Evolutionary conservation across 2,113 vertebrate species (phyloP).

Genomic region (Micronycteris hirsuta): DNA sequence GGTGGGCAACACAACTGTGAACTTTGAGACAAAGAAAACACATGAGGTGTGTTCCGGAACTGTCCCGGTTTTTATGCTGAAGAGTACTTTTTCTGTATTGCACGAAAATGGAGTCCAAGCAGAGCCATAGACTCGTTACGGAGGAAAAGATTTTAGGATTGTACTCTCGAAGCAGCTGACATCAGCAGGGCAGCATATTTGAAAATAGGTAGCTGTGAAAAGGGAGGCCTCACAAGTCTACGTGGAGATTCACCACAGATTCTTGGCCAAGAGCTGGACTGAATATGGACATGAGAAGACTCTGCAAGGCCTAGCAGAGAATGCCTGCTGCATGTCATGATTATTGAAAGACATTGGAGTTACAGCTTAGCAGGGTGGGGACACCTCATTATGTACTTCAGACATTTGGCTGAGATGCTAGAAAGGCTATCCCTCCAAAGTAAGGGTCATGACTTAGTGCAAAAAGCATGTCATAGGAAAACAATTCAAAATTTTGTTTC

Average conservation of each 20-base stretch:
- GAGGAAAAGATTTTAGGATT: neutral
- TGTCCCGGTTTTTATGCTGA: neutral
- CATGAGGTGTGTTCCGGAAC: neutral
- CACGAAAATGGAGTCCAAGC: neutral
- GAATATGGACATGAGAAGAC: neutral
- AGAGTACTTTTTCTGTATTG: neutral
- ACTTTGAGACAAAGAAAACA: neutral
- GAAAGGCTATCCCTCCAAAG: neutral
- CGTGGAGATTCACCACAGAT: neutral
- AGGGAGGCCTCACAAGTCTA: neutral
- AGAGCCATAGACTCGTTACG: neutral
- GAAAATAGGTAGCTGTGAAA: neutral
- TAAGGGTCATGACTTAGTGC: neutral
- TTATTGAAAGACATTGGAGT: neutral
- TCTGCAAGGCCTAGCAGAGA: neutral
- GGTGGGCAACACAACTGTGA: neutral
- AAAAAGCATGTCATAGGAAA: neutral
- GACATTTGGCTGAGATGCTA: neutral
- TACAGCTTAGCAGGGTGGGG: neutral
- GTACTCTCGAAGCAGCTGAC: neutral
- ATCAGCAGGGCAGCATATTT: neutral
- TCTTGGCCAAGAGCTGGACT: neutral
- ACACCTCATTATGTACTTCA: neutral
- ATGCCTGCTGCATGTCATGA: neutral
- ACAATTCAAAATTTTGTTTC: slow-evolving; percentile 27